phyloP scores from a whole-genome alignment of 2,797 vertebrate genomes.

The Neosilurus mollespiculum region DNA sequence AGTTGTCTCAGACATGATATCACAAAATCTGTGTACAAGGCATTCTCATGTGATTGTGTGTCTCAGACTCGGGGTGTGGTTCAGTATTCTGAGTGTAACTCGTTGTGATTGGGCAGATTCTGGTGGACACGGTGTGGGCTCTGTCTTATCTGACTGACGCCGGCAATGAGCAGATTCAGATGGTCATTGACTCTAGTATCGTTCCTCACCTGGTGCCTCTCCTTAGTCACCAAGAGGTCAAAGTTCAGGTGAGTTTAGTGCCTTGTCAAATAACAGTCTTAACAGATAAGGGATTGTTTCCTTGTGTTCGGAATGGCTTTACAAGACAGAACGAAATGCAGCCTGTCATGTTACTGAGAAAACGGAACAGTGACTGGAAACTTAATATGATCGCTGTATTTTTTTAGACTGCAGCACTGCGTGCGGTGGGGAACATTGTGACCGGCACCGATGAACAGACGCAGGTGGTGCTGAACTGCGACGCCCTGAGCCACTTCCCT shows the following conservation, averaged over 20 bases:
- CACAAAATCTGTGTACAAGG: not conserved
- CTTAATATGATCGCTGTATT: not conserved
- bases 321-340: not conserved
- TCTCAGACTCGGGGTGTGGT: not conserved
- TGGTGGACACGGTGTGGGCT: slow-evolving; percentile 99
- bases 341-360: not conserved
- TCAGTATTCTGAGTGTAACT: not conserved
- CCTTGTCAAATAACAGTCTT: not conserved
- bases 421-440: slow-evolving; percentile 98
- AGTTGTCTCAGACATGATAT: slow-evolving; percentile 68
- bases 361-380: not conserved
- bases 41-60: not conserved
- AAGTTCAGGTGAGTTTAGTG: slow-evolving; percentile 87
- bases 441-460: slow-evolving; percentile 99
- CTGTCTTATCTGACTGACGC: slow-evolving; percentile 98
- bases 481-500: slow-evolving; percentile 94
- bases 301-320: not conserved
- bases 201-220: slow-evolving; percentile 96
- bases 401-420: slow-evolving; percentile 89
- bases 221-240: slow-evolving; percentile 98
- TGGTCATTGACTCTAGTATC: slow-evolving; percentile 98
- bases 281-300: not conserved
- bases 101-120: slow-evolving; percentile 75
- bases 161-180: slow-evolving; percentile 99
- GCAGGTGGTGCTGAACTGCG: slow-evolving; percentile 97